Conservation (phyloP, 2,888 invertebrate genomes). For the Protonemura montana region DNA sequence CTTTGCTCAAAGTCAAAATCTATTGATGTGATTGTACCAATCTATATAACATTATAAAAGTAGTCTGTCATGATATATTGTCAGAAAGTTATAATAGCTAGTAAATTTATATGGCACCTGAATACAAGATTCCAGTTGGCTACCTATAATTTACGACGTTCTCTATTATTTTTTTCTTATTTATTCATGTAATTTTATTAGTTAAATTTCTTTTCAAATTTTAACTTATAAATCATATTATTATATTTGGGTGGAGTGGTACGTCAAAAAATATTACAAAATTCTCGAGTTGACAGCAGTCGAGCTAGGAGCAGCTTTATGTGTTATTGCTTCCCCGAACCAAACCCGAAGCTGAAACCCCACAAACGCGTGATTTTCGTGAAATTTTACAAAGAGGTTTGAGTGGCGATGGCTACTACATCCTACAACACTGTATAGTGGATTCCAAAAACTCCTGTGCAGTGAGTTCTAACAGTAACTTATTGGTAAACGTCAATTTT, state of each 20-base stretch:
- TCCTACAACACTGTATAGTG: not conserved
- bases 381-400: not conserved
- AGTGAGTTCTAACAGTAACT: too few relatives aligned
- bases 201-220: constrained; percentile 32
- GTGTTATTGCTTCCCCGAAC: not conserved
- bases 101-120: constrained; percentile 39
- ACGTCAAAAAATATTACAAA: constrained; percentile 37
- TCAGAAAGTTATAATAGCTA: constrained; percentile 34
- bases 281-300: constrained; percentile 23
- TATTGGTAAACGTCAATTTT: too few relatives aligned
- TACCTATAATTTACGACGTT: constrained; percentile 33
- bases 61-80: constrained; percentile 33
- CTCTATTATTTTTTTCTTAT: constrained; percentile 37
- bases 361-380: not conserved
- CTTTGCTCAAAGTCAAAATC: not conserved
- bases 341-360: not conserved
- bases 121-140: constrained; percentile 15
- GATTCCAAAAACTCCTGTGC: too few relatives aligned
- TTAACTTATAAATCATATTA: constrained; percentile 36
- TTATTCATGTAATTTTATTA: constrained; percentile 38
- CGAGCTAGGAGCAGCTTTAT: not conserved
- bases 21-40: not conserved
- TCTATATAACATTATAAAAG: not conserved
- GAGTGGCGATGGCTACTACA: not conserved
- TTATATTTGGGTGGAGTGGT: constrained; percentile 36